A percentile compares a stretch with the other conserved stretches of the same genome.
These are phyloP conservation scores for Calypte anna DNA, from an alignment of 2,113 vertebrate genomes.

Conservation along the genomic window DNA sequence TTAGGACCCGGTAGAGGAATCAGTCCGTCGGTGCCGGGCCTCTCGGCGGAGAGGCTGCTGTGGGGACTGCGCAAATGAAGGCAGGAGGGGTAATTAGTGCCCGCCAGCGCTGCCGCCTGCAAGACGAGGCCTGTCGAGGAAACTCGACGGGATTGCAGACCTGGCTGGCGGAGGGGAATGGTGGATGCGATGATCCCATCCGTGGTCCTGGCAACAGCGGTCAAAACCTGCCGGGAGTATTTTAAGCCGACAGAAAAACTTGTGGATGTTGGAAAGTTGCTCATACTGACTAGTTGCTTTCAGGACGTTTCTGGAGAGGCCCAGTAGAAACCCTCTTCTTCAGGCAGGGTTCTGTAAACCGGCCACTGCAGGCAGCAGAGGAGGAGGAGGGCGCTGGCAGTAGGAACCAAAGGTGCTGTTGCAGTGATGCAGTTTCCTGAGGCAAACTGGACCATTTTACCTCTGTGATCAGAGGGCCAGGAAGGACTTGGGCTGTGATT, in stretches of 20 bases:
- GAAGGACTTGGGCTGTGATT: too few species aligned
- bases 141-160: background rate
- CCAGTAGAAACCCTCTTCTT: background rate
- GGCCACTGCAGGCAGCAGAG: background rate
- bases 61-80: background rate
- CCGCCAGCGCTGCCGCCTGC: conserved; percentile 20
- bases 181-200: background rate
- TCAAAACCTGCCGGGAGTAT: background rate
- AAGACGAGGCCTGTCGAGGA: conserved; percentile 28
- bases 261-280: background rate
- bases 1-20: background rate
- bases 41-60: background rate
- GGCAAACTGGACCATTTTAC: background rate
- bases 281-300: background rate
- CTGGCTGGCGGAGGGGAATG: background rate
- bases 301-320: background rate
- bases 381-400: background rate
- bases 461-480: too few species aligned
- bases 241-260: background rate
- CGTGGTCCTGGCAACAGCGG: background rate
- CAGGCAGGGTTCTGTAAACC: background rate
- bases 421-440: background rate
- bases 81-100: conserved; percentile 36
- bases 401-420: rapidly evolving
- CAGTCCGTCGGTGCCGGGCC: background rate